Evolutionary conservation across 2,797 vertebrate genomes (phyloP).

Genomic region (Siniperca obscura): DNA sequence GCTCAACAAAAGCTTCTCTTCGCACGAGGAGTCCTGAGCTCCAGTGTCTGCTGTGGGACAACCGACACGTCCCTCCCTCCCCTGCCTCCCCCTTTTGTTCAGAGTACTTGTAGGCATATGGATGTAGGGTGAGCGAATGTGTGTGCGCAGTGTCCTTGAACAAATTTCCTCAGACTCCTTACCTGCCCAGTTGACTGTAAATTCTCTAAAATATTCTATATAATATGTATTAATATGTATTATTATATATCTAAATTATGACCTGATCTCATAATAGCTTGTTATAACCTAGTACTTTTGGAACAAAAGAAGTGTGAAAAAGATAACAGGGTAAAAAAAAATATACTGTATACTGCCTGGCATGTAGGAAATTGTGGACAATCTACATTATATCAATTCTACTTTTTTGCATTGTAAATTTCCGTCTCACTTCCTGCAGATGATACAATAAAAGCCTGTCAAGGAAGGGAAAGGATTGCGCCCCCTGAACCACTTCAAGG

Average conservation of each 20-base stretch:
- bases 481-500: no score
- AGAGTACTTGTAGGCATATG: constrained; percentile 20
- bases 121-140: constrained; percentile 7
- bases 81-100: constrained; percentile 21
- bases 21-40: constrained; percentile 13
- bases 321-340: neutral
- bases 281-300: neutral
- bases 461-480: neutral
- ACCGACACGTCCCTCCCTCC: constrained; percentile 1
- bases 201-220: neutral
- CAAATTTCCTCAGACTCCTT: constrained; percentile 1
- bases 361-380: neutral
- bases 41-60: neutral
- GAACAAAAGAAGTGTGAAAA: neutral
- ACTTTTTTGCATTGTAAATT: neutral
- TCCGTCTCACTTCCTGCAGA: neutral
- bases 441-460: neutral
- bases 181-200: neutral
- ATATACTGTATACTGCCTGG: no score
- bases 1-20: constrained; percentile 43
- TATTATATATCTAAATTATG: neutral
- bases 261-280: neutral
- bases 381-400: neutral
- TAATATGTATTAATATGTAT: neutral
- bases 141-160: constrained; percentile 18